These are phyloP conservation scores for Nyctibius bracteatus DNA, from an alignment of 2,113 vertebrate species.

Conservation along the genomic window DNA sequence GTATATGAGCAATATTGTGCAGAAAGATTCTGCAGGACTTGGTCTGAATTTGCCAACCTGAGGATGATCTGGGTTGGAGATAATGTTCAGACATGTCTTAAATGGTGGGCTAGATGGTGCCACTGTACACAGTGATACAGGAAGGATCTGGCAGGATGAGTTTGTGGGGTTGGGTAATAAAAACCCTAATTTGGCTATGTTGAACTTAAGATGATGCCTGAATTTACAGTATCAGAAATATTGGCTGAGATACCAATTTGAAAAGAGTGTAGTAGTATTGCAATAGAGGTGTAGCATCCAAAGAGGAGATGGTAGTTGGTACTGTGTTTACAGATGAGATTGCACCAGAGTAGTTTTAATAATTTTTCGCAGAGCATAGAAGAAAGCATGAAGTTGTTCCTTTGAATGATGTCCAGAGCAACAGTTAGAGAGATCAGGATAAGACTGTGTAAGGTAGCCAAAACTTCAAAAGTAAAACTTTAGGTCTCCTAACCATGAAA, in stretches of 20 bases:
- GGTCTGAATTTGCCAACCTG: neutral
- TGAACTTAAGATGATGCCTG: neutral
- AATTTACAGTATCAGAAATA: neutral
- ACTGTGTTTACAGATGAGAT: neutral
- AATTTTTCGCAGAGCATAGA: neutral
- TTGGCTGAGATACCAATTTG: neutral
- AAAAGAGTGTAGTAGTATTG: neutral
- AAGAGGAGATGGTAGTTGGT: neutral
- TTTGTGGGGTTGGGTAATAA: neutral
- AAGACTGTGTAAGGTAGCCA: neutral
- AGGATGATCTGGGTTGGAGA: neutral
- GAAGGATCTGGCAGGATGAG: neutral
- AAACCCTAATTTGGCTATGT: neutral
- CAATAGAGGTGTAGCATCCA: neutral
- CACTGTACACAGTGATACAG: neutral
- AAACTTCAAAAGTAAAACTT: neutral
- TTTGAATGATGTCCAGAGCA: neutral
- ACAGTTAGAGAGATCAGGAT: neutral
- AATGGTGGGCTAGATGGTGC: neutral
- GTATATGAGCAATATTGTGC: neutral
- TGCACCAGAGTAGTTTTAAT: neutral
- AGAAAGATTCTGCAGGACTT: neutral
- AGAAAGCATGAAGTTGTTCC: neutral
- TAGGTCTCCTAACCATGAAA: neutral
- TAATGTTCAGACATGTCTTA: neutral